phyloP scores from a whole-genome alignment of 2,888 invertebrate species.

The Mimas tiliae region DNA sequence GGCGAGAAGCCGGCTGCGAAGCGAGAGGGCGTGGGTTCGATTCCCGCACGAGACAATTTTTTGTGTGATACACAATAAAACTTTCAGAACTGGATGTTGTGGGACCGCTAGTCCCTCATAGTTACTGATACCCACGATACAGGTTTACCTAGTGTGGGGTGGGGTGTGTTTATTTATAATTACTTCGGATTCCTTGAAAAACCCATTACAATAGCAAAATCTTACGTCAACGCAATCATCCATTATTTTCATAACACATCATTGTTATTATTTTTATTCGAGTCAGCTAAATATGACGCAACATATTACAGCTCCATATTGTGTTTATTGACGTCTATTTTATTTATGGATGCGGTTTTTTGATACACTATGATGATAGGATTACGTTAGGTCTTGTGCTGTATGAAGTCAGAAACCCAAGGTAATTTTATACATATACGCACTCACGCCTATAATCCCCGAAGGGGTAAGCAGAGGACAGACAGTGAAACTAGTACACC shows the following conservation, averaged over 20 bases:
- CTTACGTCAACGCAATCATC: not conserved
- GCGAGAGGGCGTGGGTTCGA: too few relatives aligned
- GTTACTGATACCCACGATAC: too few relatives aligned
- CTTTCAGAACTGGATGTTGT: too few relatives aligned
- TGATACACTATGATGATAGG: not conserved
- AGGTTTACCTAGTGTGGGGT: too few relatives aligned
- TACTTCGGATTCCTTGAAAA: too few relatives aligned
- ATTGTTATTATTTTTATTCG: slow-evolving; percentile 12
- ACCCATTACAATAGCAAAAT: not conserved
- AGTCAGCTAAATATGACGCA: slow-evolving; percentile 4
- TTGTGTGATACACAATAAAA: too few relatives aligned
- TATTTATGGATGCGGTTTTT: not conserved
- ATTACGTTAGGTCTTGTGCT: not conserved
- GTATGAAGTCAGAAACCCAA: not conserved
- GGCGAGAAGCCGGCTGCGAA: too few relatives aligned
- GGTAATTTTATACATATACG: not conserved
- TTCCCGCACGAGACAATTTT: too few relatives aligned
- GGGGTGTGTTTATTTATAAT: not conserved
- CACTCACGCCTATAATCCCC: too few relatives aligned
- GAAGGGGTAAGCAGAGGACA: too few relatives aligned
- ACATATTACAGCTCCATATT: slow-evolving; percentile 8
- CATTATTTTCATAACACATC: not conserved
- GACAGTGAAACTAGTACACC: too few relatives aligned
- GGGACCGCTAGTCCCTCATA: too few relatives aligned
- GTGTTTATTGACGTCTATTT: not conserved